Evolutionary conservation across 2,797 vertebrate genomes (phyloP).

Genomic region (Coilia nasus): DNA sequence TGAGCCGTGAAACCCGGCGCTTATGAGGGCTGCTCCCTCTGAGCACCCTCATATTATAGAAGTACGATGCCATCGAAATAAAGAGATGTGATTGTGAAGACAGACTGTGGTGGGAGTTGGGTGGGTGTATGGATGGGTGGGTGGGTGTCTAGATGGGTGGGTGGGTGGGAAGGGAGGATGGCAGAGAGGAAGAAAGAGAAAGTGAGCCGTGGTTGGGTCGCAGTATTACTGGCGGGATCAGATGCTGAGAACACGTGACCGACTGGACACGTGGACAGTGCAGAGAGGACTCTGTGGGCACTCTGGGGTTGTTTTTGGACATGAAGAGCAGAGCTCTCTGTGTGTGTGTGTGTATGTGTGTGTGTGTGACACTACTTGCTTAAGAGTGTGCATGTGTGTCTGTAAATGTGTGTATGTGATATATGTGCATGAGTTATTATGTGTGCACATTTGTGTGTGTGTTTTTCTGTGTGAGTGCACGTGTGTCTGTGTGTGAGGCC

Average conservation of each 20-base stretch:
- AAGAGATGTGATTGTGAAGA: not conserved
- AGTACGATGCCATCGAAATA: not conserved
- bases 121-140: not conserved
- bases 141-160: not conserved
- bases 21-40: not conserved
- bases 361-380: not conserved
- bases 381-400: too few relatives aligned
- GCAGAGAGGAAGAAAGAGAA: not conserved
- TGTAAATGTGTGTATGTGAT: not conserved
- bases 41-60: too few relatives aligned
- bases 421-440: too few relatives aligned
- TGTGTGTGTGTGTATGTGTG: constrained; percentile 15
- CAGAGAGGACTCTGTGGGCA: constrained; percentile 35
- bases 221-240: not conserved
- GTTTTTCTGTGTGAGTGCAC: constrained; percentile 6
- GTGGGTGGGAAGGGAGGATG: not conserved
- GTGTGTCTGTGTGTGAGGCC: constrained; percentile 26
- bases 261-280: constrained; percentile 46
- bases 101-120: not conserved
- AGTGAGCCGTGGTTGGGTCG: not conserved
- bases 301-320: constrained; percentile 43
- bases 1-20: not conserved
- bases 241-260: constrained; percentile 9
- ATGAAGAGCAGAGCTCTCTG: constrained; percentile 28
- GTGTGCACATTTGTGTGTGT: not conserved